These are phyloP conservation scores for Apeira syringaria DNA, from an alignment of 2,888 invertebrate genomes.

Conservation along the genomic window DNA sequence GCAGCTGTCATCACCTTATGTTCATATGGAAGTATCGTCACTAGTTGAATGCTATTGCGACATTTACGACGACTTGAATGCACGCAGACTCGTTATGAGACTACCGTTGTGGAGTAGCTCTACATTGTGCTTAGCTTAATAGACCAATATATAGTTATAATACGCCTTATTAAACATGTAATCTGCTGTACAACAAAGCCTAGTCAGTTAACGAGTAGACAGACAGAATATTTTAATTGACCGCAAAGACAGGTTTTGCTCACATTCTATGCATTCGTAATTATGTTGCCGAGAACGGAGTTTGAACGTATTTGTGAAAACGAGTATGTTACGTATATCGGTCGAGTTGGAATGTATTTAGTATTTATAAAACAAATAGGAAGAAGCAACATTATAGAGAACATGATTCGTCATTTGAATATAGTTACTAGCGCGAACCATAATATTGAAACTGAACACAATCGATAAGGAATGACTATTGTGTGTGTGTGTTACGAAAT, in stretches of 20 bases:
- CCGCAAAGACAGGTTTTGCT: constrained; percentile 34
- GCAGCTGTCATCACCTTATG: constrained; percentile 49
- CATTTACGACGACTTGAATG: constrained; percentile 6
- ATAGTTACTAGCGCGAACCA: neutral
- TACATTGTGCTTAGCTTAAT: neutral
- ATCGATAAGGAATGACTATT: constrained; percentile 13
- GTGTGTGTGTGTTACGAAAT: constrained; percentile 6
- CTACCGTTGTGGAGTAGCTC: neutral
- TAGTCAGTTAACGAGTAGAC: constrained; percentile 12
- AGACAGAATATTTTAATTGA: constrained; percentile 35
- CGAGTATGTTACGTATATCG: constrained; percentile 10
- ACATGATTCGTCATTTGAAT: constrained; percentile 9
- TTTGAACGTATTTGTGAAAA: constrained; percentile 23
- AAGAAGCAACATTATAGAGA: constrained; percentile 8
- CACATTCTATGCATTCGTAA: constrained; percentile 27
- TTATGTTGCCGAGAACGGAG: constrained; percentile 22
- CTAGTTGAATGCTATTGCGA: constrained; percentile 15
- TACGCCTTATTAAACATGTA: too few species aligned
- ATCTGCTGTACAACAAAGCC: constrained; percentile 6
- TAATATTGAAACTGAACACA: constrained; percentile 8
- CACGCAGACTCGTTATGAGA: constrained; percentile 1
- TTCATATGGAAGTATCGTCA: constrained; percentile 24
- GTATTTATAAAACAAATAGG: constrained; percentile 7
- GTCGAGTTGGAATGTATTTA: constrained; percentile 1
- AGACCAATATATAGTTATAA: too few species aligned